Percentiles rank a stretch among this genome's conserved stretches.
Evolutionary conservation across 2,797 vertebrate genomes (phyloP).

Genomic region (Distichodus sexfasciatus): DNA sequence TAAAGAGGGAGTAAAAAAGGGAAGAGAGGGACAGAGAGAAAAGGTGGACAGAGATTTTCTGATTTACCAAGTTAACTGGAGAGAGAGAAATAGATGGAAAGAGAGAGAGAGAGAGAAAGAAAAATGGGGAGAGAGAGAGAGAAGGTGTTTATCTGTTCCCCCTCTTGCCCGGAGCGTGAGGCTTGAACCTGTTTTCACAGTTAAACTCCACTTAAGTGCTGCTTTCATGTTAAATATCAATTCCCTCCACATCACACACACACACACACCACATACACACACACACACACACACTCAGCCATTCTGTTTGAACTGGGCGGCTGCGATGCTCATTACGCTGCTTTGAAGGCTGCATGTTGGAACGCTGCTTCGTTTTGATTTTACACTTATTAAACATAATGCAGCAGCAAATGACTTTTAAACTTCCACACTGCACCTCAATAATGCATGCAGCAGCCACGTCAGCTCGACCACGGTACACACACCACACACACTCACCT

Average conservation of each 20-base stretch:
- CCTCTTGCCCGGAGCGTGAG: conserved; percentile 61
- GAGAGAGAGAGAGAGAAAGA: background rate
- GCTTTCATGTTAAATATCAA: conserved; percentile 75
- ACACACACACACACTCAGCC: conserved; percentile 72
- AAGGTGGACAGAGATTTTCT: background rate
- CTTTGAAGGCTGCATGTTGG: conserved; percentile 73
- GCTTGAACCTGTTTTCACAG: conserved; percentile 73
- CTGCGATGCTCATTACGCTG: conserved; percentile 68
- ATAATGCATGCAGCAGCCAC: conserved; percentile 64
- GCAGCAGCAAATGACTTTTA: conserved; percentile 71
- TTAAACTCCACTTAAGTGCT: conserved; percentile 72
- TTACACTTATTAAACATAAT: conserved; percentile 75
- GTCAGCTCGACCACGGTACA: conserved; percentile 16
- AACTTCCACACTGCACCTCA: conserved; percentile 64
- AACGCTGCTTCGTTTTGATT: conserved; percentile 71
- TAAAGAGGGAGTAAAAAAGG: background rate
- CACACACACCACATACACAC: conserved; percentile 59
- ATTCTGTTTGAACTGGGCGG: conserved; percentile 77
- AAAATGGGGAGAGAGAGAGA: conserved; percentile 6
- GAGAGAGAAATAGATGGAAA: background rate
- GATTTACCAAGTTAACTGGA: background rate
- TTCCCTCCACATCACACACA: conserved; percentile 68
- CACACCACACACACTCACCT: background rate
- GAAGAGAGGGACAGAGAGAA: background rate
- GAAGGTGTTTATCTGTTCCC: conserved; percentile 49